phyloP scores from a whole-genome alignment of 2,797 vertebrate genomes.

The Vespertilio murinus region DNA sequence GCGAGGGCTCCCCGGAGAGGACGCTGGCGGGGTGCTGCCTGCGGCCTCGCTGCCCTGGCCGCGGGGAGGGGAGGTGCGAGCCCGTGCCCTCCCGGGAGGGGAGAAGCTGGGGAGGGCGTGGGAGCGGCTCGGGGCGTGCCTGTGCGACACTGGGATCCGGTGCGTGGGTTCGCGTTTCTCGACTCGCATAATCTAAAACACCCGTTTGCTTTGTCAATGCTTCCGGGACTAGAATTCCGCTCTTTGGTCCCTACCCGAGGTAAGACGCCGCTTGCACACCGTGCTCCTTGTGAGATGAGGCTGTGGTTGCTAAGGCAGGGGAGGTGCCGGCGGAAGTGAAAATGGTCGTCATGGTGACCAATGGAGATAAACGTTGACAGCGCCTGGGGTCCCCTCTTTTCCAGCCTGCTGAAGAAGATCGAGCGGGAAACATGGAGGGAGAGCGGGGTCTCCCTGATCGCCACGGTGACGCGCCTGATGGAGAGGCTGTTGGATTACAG shows the following conservation, averaged over 20 bases:
- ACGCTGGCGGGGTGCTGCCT: slow-evolving; percentile 43
- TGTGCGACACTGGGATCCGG: slow-evolving; percentile 74
- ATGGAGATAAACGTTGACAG: slow-evolving; percentile 85
- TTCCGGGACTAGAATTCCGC: slow-evolving; percentile 99
- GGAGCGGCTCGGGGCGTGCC: slow-evolving; percentile 66
- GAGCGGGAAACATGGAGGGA: slow-evolving; percentile 99
- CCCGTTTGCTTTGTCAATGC: slow-evolving; percentile 98
- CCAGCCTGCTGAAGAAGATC: slow-evolving; percentile 98
- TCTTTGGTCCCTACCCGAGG: slow-evolving; percentile 99
- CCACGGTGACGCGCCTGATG: slow-evolving; percentile 98
- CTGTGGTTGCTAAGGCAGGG: slow-evolving; percentile 84
- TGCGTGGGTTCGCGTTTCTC: slow-evolving; percentile 72
- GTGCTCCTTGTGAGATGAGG: slow-evolving; percentile 80
- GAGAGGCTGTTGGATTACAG: slow-evolving; percentile 98
- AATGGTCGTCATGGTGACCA: slow-evolving; percentile 86
- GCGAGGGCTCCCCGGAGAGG: no score
- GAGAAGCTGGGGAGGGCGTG: slow-evolving; percentile 49
- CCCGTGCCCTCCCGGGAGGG: background rate
- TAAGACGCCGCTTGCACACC: slow-evolving; percentile 93
- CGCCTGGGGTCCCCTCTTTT: slow-evolving; percentile 81
- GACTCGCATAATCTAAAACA: slow-evolving; percentile 91
- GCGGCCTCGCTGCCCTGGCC: slow-evolving; percentile 20
- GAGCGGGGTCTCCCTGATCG: slow-evolving; percentile 97
- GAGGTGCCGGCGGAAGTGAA: slow-evolving; percentile 83
- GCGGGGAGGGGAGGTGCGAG: background rate